Evolutionary conservation across 2,113 vertebrate species (phyloP).

Genomic region (Bombycilla garrulus): DNA sequence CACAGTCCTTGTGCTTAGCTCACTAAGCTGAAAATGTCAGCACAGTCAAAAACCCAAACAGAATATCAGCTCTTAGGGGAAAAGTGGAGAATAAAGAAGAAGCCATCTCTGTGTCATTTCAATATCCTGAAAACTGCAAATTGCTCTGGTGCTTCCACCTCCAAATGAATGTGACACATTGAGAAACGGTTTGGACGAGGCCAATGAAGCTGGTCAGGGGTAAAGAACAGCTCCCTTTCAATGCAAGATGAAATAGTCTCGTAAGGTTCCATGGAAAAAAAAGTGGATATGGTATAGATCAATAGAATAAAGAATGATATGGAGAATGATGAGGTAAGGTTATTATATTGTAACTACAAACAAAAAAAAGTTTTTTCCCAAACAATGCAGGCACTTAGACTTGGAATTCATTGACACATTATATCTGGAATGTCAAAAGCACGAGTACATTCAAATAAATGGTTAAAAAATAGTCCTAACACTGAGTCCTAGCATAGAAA

Average conservation of each 20-base stretch:
- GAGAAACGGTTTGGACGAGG: not conserved
- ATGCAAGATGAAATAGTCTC: not conserved
- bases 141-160: not conserved
- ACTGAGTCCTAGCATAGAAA: not conserved
- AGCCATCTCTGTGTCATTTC: not conserved
- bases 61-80: not conserved
- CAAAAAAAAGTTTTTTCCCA: fast-evolving
- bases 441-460: not conserved
- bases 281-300: not conserved
- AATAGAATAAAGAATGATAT: not conserved
- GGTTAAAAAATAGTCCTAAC: not conserved
- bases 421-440: not conserved
- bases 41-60: not conserved
- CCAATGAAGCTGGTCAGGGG: not conserved
- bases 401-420: not conserved
- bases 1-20: not conserved
- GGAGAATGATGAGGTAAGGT: not conserved
- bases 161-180: not conserved
- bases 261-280: not conserved
- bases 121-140: not conserved
- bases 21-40: not conserved
- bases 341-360: not conserved
- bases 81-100: not conserved
- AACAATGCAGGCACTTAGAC: not conserved
- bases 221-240: not conserved